Percentiles rank a stretch among this genome's conserved stretches.
These are phyloP conservation scores for Psilopogon haemacephalus DNA, from an alignment of 2,113 vertebrate species.

Conservation along the genomic window DNA sequence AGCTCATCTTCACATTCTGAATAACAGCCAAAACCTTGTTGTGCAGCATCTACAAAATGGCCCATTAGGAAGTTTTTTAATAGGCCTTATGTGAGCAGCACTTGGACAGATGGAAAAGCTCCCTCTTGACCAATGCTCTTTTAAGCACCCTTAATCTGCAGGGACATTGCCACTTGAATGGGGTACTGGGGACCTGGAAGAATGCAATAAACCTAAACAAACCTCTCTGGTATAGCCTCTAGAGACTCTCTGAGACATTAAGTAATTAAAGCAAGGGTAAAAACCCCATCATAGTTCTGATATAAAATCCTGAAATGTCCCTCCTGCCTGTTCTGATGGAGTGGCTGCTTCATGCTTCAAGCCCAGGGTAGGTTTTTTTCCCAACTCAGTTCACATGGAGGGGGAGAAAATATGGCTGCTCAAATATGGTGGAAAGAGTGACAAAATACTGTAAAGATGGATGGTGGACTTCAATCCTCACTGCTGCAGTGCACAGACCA, in stretches of 20 bases:
- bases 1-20: not conserved
- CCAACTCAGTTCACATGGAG: not conserved
- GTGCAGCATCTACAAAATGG: not conserved
- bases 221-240: not conserved
- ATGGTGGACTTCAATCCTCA: not conserved
- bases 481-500: not conserved
- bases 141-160: not conserved
- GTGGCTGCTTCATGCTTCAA: not conserved
- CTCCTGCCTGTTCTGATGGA: not conserved
- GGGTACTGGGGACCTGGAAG: not conserved
- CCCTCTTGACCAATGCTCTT: not conserved
- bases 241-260: not conserved
- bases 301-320: not conserved
- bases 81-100: not conserved
- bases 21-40: not conserved
- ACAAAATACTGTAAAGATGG: not conserved
- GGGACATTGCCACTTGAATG: not conserved
- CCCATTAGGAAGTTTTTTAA: not conserved
- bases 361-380: not conserved
- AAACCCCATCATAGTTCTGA: not conserved
- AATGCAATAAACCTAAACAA: not conserved
- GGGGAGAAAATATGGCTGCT: not conserved
- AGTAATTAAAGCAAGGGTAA: not conserved
- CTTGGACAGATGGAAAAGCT: not conserved
- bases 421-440: not conserved